Conservation (phyloP, 2,888 invertebrate species). For the Coelinius sp. region DNA sequence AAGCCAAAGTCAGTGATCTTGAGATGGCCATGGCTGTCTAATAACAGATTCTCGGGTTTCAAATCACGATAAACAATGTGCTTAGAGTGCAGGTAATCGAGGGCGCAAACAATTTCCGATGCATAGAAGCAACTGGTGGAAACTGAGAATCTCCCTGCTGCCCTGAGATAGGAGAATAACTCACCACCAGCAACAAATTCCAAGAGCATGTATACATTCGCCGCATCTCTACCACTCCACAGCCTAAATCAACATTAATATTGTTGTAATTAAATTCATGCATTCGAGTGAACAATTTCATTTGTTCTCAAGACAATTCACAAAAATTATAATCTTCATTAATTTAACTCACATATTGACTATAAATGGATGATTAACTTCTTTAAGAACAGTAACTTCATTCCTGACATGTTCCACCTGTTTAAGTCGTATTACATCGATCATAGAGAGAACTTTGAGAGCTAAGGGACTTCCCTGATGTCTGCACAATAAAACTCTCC, state of each 20-base stretch:
- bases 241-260: too few relatives aligned
- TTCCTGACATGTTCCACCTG: slow-evolving; percentile 98
- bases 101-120: slow-evolving; percentile 92
- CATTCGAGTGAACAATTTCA: too few relatives aligned
- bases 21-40: slow-evolving; percentile 94
- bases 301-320: neutral
- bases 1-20: slow-evolving; percentile 99
- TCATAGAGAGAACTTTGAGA: slow-evolving; percentile 94
- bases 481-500: slow-evolving; percentile 91
- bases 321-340: too few relatives aligned
- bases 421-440: slow-evolving; percentile 93
- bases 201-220: slow-evolving; percentile 95
- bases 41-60: slow-evolving; percentile 94
- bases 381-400: slow-evolving; percentile 92
- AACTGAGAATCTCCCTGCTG: slow-evolving; percentile 90
- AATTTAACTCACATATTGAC: slow-evolving; percentile 88
- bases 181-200: slow-evolving; percentile 98
- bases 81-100: slow-evolving; percentile 93
- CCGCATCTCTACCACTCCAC: slow-evolving; percentile 92
- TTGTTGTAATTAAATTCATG: too few relatives aligned
- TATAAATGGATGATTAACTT: slow-evolving; percentile 95
- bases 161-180: slow-evolving; percentile 94
- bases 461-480: slow-evolving; percentile 82
- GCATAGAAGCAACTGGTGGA: slow-evolving; percentile 93
- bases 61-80: slow-evolving; percentile 91